phyloP scores from a whole-genome alignment of 2,888 invertebrate species.

The Labia minor region DNA sequence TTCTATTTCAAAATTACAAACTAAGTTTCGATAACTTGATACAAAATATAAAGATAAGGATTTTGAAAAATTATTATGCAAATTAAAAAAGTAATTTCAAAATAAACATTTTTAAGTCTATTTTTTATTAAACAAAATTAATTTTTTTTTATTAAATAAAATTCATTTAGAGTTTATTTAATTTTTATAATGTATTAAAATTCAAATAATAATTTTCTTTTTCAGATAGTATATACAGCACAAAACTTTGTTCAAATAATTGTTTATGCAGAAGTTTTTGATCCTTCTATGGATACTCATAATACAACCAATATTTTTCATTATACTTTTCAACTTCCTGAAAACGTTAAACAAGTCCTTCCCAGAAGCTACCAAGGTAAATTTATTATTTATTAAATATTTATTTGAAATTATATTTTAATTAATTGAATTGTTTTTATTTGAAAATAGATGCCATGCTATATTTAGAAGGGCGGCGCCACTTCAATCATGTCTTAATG shows the following conservation, averaged over 20 bases:
- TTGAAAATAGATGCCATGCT: slow-evolving; percentile 47
- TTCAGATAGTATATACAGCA: slow-evolving; percentile 41
- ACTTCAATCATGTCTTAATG: slow-evolving; percentile 33
- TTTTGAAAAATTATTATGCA: too few relatives aligned
- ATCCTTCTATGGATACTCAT: slow-evolving; percentile 44
- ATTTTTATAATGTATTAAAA: too few relatives aligned
- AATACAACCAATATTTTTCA: slow-evolving; percentile 63
- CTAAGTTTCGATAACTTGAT: too few relatives aligned
- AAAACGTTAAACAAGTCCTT: slow-evolving; percentile 43
- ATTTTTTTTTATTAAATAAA: too few relatives aligned
- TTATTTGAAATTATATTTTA: slow-evolving; percentile 16
- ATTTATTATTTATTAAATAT: slow-evolving; percentile 13
- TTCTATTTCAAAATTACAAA: neutral
- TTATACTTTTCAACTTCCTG: slow-evolving; percentile 50
- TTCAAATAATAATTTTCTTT: too few relatives aligned
- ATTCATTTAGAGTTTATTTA: too few relatives aligned
- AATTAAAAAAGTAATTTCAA: too few relatives aligned
- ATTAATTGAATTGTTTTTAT: slow-evolving; percentile 27
- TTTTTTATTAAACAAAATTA: too few relatives aligned
- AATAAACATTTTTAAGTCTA: too few relatives aligned
- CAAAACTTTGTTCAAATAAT: slow-evolving; percentile 48
- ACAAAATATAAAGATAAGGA: too few relatives aligned
- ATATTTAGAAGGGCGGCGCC: slow-evolving; percentile 40
- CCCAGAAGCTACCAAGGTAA: slow-evolving; percentile 57
- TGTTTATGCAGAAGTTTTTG: slow-evolving; percentile 55